These are phyloP conservation scores for Alligator sinensis DNA, from an alignment of 2,113 vertebrate genomes.

Conservation along the genomic window DNA sequence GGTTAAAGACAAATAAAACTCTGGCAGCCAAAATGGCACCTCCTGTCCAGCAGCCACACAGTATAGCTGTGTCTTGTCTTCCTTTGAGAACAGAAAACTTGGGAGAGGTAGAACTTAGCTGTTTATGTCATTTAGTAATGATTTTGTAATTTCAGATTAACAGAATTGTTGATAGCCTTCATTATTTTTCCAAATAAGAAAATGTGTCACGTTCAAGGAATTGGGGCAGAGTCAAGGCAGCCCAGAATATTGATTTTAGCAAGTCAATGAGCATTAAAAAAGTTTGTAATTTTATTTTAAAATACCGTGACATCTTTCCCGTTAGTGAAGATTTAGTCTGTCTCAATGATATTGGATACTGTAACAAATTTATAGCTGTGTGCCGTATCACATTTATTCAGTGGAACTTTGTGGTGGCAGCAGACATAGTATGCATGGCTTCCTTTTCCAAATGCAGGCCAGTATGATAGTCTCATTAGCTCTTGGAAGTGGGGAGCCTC, in stretches of 20 bases:
- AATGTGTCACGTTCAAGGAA: slow-evolving; percentile 7
- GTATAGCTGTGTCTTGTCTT: slow-evolving; percentile 70
- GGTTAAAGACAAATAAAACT: slow-evolving; percentile 71
- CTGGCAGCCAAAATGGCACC: slow-evolving; percentile 67
- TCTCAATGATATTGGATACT: neutral
- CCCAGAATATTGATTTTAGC: neutral
- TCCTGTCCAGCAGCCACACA: slow-evolving; percentile 64
- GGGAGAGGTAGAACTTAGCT: slow-evolving; percentile 45
- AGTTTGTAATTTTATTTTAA: slow-evolving; percentile 38
- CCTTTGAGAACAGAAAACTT: slow-evolving; percentile 54
- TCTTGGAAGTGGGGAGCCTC: neutral
- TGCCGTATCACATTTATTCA: neutral
- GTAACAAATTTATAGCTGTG: neutral
- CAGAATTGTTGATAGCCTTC: slow-evolving; percentile 53
- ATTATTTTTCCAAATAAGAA: slow-evolving; percentile 55
- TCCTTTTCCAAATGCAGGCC: neutral
- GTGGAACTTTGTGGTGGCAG: neutral
- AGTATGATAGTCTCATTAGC: neutral
- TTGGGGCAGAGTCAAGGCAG: slow-evolving; percentile 24
- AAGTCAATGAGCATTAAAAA: neutral
- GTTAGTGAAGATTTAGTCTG: neutral
- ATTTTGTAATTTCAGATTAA: slow-evolving; percentile 65
- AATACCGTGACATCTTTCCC: neutral
- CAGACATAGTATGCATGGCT: neutral
- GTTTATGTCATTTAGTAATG: slow-evolving; percentile 67